These are phyloP conservation scores for Metacarcinus magister DNA, from an alignment of 2,888 invertebrate genomes.

Conservation along the genomic window DNA sequence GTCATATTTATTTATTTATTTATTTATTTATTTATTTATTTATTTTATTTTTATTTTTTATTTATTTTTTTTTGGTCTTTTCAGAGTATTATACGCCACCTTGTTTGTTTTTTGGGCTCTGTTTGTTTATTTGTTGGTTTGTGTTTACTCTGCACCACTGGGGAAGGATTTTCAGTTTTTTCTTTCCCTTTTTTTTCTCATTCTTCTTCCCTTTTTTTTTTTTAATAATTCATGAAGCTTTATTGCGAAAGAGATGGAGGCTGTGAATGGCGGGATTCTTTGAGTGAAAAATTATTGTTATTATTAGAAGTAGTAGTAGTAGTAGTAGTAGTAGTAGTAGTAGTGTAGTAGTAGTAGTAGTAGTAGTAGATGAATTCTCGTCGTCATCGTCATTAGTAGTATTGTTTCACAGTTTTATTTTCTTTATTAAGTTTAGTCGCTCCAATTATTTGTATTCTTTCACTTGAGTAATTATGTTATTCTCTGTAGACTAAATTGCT, in stretches of 20 bases:
- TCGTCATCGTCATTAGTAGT: background rate
- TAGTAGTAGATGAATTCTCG: background rate
- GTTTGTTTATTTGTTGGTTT: background rate
- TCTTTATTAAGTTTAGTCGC: background rate
- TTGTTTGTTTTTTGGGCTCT: background rate
- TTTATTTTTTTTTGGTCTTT: too few relatives aligned
- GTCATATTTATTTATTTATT: background rate
- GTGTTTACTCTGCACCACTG: background rate
- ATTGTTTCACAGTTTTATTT: background rate
- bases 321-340: background rate
- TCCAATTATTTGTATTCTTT: background rate
- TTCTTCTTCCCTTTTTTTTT: background rate
- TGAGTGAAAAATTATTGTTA: background rate
- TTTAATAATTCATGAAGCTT: background rate
- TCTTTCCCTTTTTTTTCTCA: background rate
- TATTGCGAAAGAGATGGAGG: background rate
- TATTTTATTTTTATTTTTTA: background rate
- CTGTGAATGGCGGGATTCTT: background rate
- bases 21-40: background rate
- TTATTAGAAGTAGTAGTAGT: background rate
- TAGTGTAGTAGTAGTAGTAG: conserved; percentile 6
- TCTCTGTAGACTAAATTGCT: background rate
- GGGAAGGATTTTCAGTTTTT: background rate
- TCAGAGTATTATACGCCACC: background rate
- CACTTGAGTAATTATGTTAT: background rate